Percentiles rank a stretch among this genome's conserved stretches.
Evolutionary conservation across 2,113 vertebrate species (phyloP).

Genomic region (Laticauda colubrina): DNA sequence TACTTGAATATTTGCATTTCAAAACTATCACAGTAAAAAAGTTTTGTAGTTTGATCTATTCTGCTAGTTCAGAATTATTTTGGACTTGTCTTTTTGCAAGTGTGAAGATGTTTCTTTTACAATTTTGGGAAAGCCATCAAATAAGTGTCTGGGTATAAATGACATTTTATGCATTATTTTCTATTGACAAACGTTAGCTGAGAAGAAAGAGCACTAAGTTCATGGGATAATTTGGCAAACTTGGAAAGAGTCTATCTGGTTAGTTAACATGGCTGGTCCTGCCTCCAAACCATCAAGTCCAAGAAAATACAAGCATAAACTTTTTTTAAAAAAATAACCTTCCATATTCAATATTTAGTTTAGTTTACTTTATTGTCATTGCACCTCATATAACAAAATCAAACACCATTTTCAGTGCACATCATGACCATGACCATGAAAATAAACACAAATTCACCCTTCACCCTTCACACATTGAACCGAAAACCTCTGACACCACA

Average conservation of each 20-base stretch:
- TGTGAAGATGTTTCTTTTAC: neutral
- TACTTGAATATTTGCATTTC: neutral
- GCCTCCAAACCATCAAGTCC: neutral
- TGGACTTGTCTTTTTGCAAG: neutral
- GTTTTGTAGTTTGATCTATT: neutral
- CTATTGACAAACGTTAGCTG: neutral
- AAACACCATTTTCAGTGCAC: no score
- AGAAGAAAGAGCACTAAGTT: neutral
- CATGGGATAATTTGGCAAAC: neutral
- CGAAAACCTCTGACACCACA: no score
- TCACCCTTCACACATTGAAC: no score
- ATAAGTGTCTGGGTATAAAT: neutral
- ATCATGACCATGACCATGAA: no score
- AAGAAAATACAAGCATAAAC: neutral
- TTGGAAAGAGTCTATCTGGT: neutral
- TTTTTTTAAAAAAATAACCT: neutral
- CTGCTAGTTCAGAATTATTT: neutral
- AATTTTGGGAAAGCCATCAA: neutral
- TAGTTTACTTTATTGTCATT: no score
- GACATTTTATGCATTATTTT: neutral
- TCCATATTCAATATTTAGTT: neutral
- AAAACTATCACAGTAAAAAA: neutral
- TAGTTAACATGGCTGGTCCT: neutral
- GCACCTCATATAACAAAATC: no score
- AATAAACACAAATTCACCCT: no score